phyloP scores from a whole-genome alignment of 2,797 vertebrate species.

The Sebastes diploproa region DNA sequence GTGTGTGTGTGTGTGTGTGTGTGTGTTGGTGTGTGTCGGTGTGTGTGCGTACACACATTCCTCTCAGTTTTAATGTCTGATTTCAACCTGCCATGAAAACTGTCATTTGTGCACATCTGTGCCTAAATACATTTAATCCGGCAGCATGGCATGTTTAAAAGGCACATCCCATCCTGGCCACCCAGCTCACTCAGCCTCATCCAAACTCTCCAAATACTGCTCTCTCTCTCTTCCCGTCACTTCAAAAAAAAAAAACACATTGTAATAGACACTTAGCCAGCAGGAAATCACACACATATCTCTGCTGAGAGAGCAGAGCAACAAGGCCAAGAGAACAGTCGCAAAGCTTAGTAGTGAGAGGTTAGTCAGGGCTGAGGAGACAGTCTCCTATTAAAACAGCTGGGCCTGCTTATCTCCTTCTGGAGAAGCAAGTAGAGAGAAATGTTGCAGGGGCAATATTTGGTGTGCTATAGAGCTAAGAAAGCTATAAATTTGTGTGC shows the following conservation, averaged over 20 bases:
- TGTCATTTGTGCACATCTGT: constrained; percentile 70
- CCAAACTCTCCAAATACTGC: not conserved
- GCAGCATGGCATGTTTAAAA: constrained; percentile 28
- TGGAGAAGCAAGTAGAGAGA: constrained; percentile 29
- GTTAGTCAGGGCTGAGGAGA: constrained; percentile 46
- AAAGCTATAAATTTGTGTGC: constrained; percentile 28
- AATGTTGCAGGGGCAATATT: constrained; percentile 36
- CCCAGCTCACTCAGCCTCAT: constrained; percentile 46
- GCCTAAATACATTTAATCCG: constrained; percentile 53
- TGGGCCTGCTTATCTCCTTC: constrained; percentile 53
- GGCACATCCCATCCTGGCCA: constrained; percentile 52
- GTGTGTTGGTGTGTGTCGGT: not conserved
- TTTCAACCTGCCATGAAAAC: constrained; percentile 63
- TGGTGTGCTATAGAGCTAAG: constrained; percentile 11
- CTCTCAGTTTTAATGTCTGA: constrained; percentile 66
- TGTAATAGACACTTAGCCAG: constrained; percentile 46
- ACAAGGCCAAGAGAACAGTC: constrained; percentile 38
- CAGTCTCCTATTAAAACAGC: constrained; percentile 48
- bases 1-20: not conserved
- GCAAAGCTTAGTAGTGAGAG: constrained; percentile 39
- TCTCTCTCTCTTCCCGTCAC: constrained; percentile 3
- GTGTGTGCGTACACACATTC: constrained; percentile 41
- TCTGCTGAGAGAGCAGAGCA: constrained; percentile 31
- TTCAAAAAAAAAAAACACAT: constrained; percentile 36
- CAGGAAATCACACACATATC: constrained; percentile 73